Conservation (phyloP, 2,888 invertebrate genomes). For the Cataglyphis altisquamis region DNA sequence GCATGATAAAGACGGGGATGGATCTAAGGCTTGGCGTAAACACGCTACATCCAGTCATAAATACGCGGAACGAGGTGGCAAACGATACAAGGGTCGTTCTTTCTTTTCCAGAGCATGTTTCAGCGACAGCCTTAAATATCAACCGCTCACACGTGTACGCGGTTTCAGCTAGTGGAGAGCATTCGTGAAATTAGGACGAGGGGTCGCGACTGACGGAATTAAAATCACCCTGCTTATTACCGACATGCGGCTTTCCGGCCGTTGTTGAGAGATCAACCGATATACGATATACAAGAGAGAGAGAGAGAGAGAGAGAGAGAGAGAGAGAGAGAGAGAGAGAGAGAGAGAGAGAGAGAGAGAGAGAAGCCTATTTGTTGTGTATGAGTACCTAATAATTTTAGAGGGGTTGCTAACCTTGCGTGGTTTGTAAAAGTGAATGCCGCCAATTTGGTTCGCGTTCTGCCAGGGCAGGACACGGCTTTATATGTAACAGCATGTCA, state of each 20-base stretch:
- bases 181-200: conserved; percentile 79
- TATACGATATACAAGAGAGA: conserved; percentile 39
- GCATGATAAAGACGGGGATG: conserved; percentile 38
- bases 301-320: no score
- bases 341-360: no score
- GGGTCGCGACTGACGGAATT: conserved; percentile 76
- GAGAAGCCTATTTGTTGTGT: conserved; percentile 44
- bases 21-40: conserved; percentile 69
- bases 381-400: conserved; percentile 64
- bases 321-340: no score
- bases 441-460: conserved; percentile 23
- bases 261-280: conserved; percentile 66
- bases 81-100: conserved; percentile 74
- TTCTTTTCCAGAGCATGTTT: conserved; percentile 64
- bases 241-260: conserved; percentile 75
- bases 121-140: conserved; percentile 30
- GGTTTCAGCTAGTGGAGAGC: conserved; percentile 58
- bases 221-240: conserved; percentile 81
- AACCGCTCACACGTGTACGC: conserved; percentile 23
- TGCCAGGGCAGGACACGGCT: background rate
- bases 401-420: conserved; percentile 58
- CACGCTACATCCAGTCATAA: conserved; percentile 73
- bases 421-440: conserved; percentile 52
- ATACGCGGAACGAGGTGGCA: conserved; percentile 77
- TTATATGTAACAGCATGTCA: conserved; percentile 22